Conservation (phyloP, 2,888 invertebrate species). For the Caenorhabditis drosophilae region DNA sequence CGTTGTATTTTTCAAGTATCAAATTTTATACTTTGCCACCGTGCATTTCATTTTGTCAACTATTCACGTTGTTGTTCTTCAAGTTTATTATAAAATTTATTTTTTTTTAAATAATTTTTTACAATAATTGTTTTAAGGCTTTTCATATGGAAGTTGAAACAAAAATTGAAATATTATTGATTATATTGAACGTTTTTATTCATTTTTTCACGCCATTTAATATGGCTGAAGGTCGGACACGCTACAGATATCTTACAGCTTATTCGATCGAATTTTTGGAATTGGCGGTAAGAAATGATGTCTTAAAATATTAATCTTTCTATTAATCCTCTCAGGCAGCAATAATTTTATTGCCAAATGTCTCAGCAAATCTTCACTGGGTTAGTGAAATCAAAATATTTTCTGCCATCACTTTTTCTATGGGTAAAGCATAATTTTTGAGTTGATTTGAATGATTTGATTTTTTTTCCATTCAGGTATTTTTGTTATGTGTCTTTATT, state of each 20-base stretch:
- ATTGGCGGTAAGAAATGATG: slow-evolving; percentile 46
- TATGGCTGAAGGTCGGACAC: slow-evolving; percentile 55
- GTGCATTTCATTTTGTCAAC: slow-evolving; percentile 36
- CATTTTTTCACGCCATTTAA: slow-evolving; percentile 62
- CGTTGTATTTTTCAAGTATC: slow-evolving; percentile 20
- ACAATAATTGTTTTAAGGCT: slow-evolving; percentile 20
- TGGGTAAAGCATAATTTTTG: neutral
- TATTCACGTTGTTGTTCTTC: slow-evolving; percentile 41
- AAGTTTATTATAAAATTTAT: slow-evolving; percentile 14
- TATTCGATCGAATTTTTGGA: slow-evolving; percentile 54
- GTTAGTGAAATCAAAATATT: neutral
- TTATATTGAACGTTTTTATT: slow-evolving; percentile 49
- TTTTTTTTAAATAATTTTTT: neutral
- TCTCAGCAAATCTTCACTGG: slow-evolving; percentile 1
- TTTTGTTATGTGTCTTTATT: neutral
- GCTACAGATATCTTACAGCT: slow-evolving; percentile 45
- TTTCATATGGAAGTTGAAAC: slow-evolving; percentile 34
- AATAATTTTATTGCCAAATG: neutral
- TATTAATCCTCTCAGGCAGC: no score
- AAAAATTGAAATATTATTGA: slow-evolving; percentile 36
- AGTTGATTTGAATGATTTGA: neutral
- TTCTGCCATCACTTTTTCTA: neutral
- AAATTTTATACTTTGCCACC: slow-evolving; percentile 19
- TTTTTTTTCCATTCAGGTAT: neutral
- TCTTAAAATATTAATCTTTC: no score